These are phyloP conservation scores for Drosophila kurseongensis DNA, from an alignment of 1,140 invertebrate genomes.

Conservation along the genomic window DNA sequence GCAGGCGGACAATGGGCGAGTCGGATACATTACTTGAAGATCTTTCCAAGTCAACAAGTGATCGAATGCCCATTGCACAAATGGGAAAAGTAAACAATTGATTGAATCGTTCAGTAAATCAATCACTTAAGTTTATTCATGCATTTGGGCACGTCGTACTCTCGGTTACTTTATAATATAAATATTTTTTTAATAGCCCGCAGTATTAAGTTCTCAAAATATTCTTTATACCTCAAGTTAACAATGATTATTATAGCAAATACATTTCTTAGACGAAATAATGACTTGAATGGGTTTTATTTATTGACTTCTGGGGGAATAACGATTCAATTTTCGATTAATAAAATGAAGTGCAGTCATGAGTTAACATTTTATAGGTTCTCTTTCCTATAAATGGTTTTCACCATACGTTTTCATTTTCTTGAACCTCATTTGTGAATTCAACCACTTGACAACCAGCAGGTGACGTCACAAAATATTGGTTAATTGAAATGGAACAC, in stretches of 20 bases:
- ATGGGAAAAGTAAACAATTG: conserved; percentile 18
- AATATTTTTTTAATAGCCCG: not conserved
- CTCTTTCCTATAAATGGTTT: not conserved
- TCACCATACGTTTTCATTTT: not conserved
- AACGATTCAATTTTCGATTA: no score
- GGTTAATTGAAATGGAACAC: conserved; percentile 17
- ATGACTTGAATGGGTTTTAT: no score
- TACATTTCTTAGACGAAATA: not conserved
- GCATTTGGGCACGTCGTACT: not conserved
- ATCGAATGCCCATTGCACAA: conserved; percentile 7
- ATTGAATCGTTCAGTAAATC: not conserved
- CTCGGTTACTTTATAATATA: no score
- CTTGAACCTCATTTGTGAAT: not conserved
- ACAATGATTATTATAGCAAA: not conserved
- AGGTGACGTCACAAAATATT: not conserved
- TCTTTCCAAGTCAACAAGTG: conserved; percentile 19
- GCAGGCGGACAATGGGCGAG: not conserved
- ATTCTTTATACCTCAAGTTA: not conserved
- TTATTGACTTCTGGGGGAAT: no score
- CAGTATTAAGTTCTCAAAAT: not conserved
- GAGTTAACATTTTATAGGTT: no score
- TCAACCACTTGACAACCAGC: not conserved
- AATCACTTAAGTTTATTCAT: not conserved
- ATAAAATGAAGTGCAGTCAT: no score
- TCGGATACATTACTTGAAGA: conserved; percentile 21